Base-by-base conservation (phyloP, 2,113 vertebrate species). In the Colinus virginianus region DNA sequence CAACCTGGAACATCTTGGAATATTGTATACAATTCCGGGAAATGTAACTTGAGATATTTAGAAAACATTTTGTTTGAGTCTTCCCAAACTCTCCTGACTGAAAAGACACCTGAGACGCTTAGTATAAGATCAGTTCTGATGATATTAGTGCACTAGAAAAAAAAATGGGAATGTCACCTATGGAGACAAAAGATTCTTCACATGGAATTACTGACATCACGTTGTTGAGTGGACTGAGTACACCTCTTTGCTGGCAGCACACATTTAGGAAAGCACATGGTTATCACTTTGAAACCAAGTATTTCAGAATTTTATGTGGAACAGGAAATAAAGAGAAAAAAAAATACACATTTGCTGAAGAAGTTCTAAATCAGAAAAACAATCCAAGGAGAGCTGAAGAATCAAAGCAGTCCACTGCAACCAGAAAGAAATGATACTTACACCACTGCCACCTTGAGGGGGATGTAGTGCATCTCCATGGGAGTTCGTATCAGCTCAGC, bases 391-490 rank as follows among this genome's bases (percentile, higher is more conserved):
- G 34, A 40, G 49, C 6, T 46, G 79, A 90, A 53, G 48, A 78
- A 46, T n/a, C 42, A 72, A n/a, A 66, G 79, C 43, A 61, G 72
- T 53, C 30, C 38, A 8, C 10, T 48, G 77, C 13, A 61, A 20
- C 64, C 53, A 14, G 12, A 21, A 48, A 43, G 77, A 45, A 67
- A 58, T 46, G 91, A 78, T 96, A 99, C 99, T 99, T 97, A 99
- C 99, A 99, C 99, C 55, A 99, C 95, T 78, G 99, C 99, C 69
- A 99, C 99, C 96, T 99, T 99, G 83, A 99, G 98, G 10, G 99
- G 99, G 89, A 99, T 98, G 96, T 99, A 99, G 87, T 98, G 97
- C 99, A 99, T 99, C 87, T 99, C 98, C 95, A 97, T 98, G 28
- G 99, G 99, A 3, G 98, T 99, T 45, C 98, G 98, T 96, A 99